Base-by-base conservation (phyloP, 2,888 invertebrate species). In the Altica lythri region DNA sequence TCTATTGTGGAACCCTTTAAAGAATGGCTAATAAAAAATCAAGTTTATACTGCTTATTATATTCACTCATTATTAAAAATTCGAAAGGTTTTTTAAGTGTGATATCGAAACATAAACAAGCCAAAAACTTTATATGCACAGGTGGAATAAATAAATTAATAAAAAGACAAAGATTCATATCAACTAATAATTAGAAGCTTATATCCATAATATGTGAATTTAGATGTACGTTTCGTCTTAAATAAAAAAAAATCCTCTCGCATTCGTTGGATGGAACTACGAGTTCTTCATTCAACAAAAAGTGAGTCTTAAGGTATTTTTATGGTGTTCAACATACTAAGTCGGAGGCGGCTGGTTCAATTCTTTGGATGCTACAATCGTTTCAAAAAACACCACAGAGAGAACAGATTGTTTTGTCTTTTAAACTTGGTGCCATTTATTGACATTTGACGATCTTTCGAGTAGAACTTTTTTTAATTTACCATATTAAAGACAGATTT, bases 271-370 rank as follows among this genome's bases (percentile, higher is more conserved):
- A 48, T 48, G 25, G 27, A 19, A 10, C 9, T 9, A 12, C 27
- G 27, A 48, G 10, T 16, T 16, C 29, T 29, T 40, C 22, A 14
- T n/a, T 32, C 30, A 19, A 37, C 40, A 55, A 52, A 68, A 68
- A 69, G 62, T 50, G 61, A 66, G 67, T 63, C 62, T 65, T 54
- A 44, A 63, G 71, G 72, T 72, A 75, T 75, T 75, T 75, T 74
- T 73, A 75, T 73, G 72, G 73, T 71, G 72, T 72, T 70, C 64
- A 66, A 60, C 69, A 69, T 71, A 72, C 72, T 66, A 69, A 67
- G 70, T 65, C 64, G 60, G 62, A 70, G 73, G 73, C 73, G 73
- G 72, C 73, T 72, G 57, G 55, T 59, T 62, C 66, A 69, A 72
- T 72, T 72, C 72, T 60, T 64, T 44, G 63, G 63, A 64, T 70